Evolutionary conservation across 2,113 vertebrate genomes (phyloP), one percentile per base, ranked within the genome.

Genomic region (Bufo bufo): DNA sequence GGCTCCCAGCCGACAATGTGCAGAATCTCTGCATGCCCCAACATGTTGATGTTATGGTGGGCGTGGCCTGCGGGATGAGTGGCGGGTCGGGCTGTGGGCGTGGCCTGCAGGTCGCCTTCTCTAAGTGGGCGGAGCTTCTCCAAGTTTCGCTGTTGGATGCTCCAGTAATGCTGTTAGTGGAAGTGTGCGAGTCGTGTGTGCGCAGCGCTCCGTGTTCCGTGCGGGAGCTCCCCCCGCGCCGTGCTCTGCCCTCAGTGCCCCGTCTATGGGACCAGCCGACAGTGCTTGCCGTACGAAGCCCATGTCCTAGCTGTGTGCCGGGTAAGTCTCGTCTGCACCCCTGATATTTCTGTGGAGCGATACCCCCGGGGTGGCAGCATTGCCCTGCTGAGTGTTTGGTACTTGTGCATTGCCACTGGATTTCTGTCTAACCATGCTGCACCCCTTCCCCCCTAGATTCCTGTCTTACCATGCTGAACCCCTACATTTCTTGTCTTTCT

Each of bases 31-130:
- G 54, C 88, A 65, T 61, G 75, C 4, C 77, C 20, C 6, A 45
- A 79, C 84, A 43, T 89, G 81, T 78, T 49, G 47, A 83, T 83
- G 81, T 83, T 83, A 83, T 82, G 81, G 47, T 47, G 45, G 81
- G 81, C 33, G 81, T 6, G 59, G 81, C 43, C 81, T 9, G 58
- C 10, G n/a, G 16, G 4, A 0, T 45, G 80, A 82, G 80, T 47
- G 80, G 20, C 59, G 45, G 80, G 1, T 4, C 23, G 0, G 5
- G 2, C 45, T 19, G 4, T 19, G 59, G 77, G 65, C 75, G 49
- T 19, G 69, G 81, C 3, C 45, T 52, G 5, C 56, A 9, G 20
- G 13, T 82, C 47, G 61, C 3, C 43, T 11, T 20, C 23, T 82
- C 49, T 82, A 14, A 20, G 19, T 3, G 50, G 86, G 86, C 79